phyloP scores from a whole-genome alignment of 2,888 invertebrate species.

The Aproaerema taeniolella region DNA sequence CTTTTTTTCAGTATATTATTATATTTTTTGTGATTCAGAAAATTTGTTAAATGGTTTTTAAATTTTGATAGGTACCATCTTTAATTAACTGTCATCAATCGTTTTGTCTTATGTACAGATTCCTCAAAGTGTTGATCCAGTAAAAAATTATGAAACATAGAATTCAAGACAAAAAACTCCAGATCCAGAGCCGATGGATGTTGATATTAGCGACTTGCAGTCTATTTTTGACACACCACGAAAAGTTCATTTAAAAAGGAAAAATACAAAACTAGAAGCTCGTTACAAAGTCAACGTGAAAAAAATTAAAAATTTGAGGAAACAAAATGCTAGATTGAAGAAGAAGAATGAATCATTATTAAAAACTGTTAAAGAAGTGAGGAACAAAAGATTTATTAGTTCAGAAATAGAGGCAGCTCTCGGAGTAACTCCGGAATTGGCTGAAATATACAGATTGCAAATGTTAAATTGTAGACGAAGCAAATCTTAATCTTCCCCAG shows the following conservation, averaged over 20 bases:
- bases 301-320: conserved; percentile 4
- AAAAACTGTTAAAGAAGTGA: conserved; percentile 10
- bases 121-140: too few relatives aligned
- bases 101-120: too few relatives aligned
- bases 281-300: background rate
- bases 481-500: background rate
- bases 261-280: background rate
- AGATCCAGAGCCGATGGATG: too few relatives aligned
- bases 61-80: too few relatives aligned
- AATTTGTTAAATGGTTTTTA: too few relatives aligned
- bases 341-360: conserved; percentile 14
- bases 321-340: conserved; percentile 3
- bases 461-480: conserved; percentile 12
- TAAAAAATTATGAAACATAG: too few relatives aligned
- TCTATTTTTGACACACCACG: conserved; percentile 7
- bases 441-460: conserved; percentile 12
- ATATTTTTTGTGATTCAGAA: too few relatives aligned
- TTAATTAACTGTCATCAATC: too few relatives aligned
- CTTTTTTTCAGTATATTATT: too few relatives aligned
- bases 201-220: too few relatives aligned
- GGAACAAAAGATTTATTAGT: conserved; percentile 13
- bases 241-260: conserved; percentile 4
- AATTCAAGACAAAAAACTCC: too few relatives aligned
- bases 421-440: conserved; percentile 12
- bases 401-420: conserved; percentile 12